Percentiles rank a stretch among this genome's conserved stretches.
phyloP scores from a whole-genome alignment of 1,140 invertebrate species.

The Lordiphosa mommai region DNA sequence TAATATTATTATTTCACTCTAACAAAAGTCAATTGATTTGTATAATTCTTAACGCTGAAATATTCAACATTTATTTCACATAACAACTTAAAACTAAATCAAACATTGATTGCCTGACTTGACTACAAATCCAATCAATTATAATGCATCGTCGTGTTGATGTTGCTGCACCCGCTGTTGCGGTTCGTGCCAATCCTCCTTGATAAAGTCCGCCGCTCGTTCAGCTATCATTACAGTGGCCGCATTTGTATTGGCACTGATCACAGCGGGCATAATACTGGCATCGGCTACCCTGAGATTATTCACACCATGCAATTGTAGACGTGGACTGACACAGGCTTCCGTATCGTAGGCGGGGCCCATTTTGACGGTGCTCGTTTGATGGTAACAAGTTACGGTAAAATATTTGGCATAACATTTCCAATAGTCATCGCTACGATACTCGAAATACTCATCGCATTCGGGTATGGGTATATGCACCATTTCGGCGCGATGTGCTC shows the following conservation, averaged over 20 bases:
- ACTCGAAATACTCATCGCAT: constrained; percentile 80
- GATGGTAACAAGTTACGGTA: constrained; percentile 85
- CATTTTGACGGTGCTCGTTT: constrained; percentile 88
- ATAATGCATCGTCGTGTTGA: constrained; percentile 44
- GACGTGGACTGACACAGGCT: constrained; percentile 87
- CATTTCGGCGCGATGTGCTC: constrained; percentile 81
- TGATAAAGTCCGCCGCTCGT: constrained; percentile 90
- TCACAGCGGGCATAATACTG: constrained; percentile 87
- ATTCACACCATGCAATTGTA: constrained; percentile 86
- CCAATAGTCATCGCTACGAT: constrained; percentile 86
- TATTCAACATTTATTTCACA: too few species aligned
- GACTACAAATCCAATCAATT: not conserved
- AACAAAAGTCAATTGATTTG: too few species aligned
- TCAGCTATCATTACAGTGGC: constrained; percentile 92
- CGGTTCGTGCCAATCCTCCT: constrained; percentile 80
- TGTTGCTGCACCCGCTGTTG: not conserved
- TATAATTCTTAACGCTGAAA: too few species aligned
- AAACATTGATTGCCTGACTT: too few species aligned
- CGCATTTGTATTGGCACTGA: constrained; percentile 87
- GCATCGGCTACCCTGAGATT: constrained; percentile 87
- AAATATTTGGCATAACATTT: constrained; percentile 85
- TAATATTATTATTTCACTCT: too few species aligned
- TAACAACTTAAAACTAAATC: too few species aligned
- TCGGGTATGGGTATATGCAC: constrained; percentile 82
- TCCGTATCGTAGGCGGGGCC: constrained; percentile 83